Evolutionary conservation across 1,140 invertebrate species (phyloP).

Genomic region (Conus betulinus): DNA sequence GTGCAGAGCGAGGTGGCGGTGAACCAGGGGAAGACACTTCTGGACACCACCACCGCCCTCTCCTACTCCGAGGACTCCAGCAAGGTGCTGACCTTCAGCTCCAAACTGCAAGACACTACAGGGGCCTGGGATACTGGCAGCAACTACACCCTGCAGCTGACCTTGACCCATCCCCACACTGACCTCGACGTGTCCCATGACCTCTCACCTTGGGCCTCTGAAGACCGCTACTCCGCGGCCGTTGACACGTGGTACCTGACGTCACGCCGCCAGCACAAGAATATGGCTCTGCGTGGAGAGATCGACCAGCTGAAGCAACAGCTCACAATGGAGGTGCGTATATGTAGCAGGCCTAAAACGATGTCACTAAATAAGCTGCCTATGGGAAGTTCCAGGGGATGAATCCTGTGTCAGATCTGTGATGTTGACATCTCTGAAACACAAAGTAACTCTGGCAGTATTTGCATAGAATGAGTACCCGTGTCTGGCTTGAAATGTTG

Average conservation of each 20-base stretch:
- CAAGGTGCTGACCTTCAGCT: slow-evolving; percentile 65
- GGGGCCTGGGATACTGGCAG: slow-evolving; percentile 45
- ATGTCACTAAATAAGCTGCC: too few species aligned
- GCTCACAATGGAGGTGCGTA: slow-evolving; percentile 58
- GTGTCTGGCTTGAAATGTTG: too few species aligned
- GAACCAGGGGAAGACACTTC: slow-evolving; percentile 48
- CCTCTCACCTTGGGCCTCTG: slow-evolving; percentile 53
- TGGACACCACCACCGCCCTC: slow-evolving; percentile 68
- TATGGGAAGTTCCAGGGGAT: not conserved
- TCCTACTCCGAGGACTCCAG: slow-evolving; percentile 62
- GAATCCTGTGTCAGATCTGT: not conserved
- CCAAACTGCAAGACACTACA: slow-evolving; percentile 64
- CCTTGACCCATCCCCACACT: slow-evolving; percentile 63
- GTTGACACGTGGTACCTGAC: slow-evolving; percentile 63
- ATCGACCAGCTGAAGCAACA: slow-evolving; percentile 63
- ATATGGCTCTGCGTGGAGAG: slow-evolving; percentile 64
- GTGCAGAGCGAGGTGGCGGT: slow-evolving; percentile 52
- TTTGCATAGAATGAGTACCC: too few species aligned
- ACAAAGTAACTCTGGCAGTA: too few species aligned
- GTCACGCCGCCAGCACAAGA: slow-evolving; percentile 50
- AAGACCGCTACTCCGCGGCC: slow-evolving; percentile 52
- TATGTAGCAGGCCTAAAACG: not conserved
- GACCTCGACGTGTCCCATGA: slow-evolving; percentile 62
- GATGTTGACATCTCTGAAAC: not conserved
- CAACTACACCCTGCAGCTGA: slow-evolving; percentile 58